phyloP scores from a whole-genome alignment of 2,888 invertebrate genomes.

The Stenchaetothrips biformis region DNA sequence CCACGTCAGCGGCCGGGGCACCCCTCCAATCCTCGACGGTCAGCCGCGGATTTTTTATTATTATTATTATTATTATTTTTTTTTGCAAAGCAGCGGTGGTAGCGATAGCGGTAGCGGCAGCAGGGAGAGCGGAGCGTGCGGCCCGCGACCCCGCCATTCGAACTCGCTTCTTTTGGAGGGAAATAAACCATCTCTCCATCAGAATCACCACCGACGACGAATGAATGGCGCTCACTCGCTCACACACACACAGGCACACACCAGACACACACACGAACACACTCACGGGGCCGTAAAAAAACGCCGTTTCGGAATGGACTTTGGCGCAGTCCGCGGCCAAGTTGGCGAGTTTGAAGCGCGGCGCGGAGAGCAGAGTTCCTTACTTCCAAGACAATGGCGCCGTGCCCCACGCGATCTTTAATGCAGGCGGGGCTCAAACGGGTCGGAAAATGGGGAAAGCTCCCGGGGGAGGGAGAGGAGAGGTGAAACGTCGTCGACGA shows the following conservation, averaged over 20 bases:
- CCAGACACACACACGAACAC: slow-evolving; percentile 9
- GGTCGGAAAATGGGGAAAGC: background rate
- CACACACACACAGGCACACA: background rate
- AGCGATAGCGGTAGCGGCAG: too few species aligned
- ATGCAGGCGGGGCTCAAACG: background rate
- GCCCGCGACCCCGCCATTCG: background rate
- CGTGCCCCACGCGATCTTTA: background rate
- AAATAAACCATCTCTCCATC: slow-evolving; percentile 18
- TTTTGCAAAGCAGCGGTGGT: background rate
- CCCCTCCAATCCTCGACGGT: too few species aligned
- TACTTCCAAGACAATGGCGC: background rate
- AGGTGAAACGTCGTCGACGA: background rate
- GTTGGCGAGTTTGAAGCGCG: background rate
- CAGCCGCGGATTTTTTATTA: too few species aligned
- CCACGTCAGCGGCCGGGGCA: background rate
- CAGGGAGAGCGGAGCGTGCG: background rate
- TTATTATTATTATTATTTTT: too few species aligned
- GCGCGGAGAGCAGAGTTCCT: background rate
- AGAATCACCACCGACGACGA: background rate
- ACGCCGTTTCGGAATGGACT: background rate
- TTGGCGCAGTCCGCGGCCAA: background rate
- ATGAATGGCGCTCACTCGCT: background rate
- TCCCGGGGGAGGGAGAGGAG: background rate
- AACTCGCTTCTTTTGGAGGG: background rate
- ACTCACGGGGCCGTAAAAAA: background rate